Base-by-base conservation (phyloP, 2,888 invertebrate genomes). In the Augochlorella aurata region DNA sequence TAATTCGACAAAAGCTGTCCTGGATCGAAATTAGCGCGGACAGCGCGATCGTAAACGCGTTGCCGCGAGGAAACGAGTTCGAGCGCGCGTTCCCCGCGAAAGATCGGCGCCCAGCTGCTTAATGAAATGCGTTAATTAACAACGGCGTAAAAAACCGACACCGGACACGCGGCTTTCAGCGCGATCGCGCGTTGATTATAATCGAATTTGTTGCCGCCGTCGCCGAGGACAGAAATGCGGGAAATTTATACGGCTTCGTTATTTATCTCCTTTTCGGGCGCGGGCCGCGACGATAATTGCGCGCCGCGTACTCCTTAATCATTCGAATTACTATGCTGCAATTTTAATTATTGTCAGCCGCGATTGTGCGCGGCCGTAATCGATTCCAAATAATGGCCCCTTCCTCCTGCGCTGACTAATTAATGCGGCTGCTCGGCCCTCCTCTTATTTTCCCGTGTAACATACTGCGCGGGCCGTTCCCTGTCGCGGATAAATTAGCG, bases 291-390 rank as follows among this genome's bases (percentile, higher is more conserved):
- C 78, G 82, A 79, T 82, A 82, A 84, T 84, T 82, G 82, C 83
- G 74, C 75, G 50, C 67, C 61, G 50, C 68, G 47, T 63, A 74
- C 63, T 82, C 76, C 82, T 84, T 84, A 84, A 84, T 84, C 83
- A 84, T 84, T 74, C 71, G 52, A 82, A 84, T 84, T 84, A 82
- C 82, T 84, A 82, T 84, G 79, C 79, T 66, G 79, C 77, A 79
- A 84, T 82, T 84, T 83, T 84, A 84, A 82, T 84, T 84, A 84
- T 82, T 77, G 79, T 79, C 76, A 49, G 76, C 69, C 74, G 72
- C 79, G 79, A 84, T 84, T 82, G 82, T 79, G 65, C 71, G 2
- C 52, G 71, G 49, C 38, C 63, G 63, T 79, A 82, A 82, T 82
- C 83, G 79, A 79, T 84, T 63, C 44, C 68, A 72, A 83, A 74